These are phyloP conservation scores for Dicyrtomina minuta DNA, from an alignment of 2,888 invertebrate species.

Conservation along the genomic window DNA sequence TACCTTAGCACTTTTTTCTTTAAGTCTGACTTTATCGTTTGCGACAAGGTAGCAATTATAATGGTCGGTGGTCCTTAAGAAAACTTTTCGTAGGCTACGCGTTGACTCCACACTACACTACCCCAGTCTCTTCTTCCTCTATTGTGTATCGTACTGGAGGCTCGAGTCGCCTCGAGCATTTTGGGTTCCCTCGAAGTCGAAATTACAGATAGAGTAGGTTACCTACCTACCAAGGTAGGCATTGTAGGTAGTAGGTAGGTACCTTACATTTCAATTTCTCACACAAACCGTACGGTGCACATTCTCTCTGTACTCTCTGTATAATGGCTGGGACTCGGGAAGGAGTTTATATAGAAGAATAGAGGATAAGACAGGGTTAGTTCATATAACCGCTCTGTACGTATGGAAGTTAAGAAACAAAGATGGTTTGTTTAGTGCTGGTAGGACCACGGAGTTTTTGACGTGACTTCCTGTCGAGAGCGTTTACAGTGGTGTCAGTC, in stretches of 20 bases:
- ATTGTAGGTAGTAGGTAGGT: neutral
- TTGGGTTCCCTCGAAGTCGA: conserved; percentile 1
- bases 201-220: too few relatives aligned
- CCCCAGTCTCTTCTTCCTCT: neutral
- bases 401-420: conserved; percentile 14
- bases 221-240: neutral
- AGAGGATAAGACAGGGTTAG: conserved; percentile 15
- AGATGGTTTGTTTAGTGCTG: conserved; percentile 39
- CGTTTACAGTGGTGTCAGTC: conserved; percentile 40
- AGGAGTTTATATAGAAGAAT: neutral
- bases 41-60: conserved; percentile 37
- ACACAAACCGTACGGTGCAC: neutral
- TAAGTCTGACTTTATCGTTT: conserved; percentile 25
- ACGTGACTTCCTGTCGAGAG: conserved; percentile 43
- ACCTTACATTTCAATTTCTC: neutral
- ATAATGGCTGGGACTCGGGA: neutral
- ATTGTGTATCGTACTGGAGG: neutral
- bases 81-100: neutral
- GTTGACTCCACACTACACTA: neutral
- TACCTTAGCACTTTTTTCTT: conserved; percentile 32
- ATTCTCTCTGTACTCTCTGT: neutral
- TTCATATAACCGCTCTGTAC: too few relatives aligned
- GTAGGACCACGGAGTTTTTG: conserved; percentile 33
- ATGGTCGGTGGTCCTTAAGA: conserved; percentile 38
- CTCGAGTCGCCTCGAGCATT: neutral